These are phyloP conservation scores for Crossocerus cetratus DNA, from an alignment of 2,888 invertebrate species.

Conservation along the genomic window DNA sequence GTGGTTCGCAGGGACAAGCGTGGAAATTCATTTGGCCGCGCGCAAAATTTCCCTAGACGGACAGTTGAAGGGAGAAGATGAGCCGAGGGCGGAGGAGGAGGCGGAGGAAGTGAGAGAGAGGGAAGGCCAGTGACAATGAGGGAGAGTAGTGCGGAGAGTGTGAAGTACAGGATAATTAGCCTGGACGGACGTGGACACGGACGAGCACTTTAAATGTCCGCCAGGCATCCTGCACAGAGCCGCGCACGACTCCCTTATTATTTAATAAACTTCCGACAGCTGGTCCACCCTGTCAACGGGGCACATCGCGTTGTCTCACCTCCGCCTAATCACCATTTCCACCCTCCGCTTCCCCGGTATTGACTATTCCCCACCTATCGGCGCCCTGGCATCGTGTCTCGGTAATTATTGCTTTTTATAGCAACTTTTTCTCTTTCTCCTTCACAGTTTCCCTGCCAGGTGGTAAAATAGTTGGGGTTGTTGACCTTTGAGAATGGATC, in stretches of 20 bases:
- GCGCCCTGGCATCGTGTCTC: too few species aligned
- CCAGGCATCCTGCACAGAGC: conserved; percentile 55
- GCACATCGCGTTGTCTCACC: background rate
- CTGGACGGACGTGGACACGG: conserved; percentile 71
- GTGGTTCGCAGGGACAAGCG: too few species aligned
- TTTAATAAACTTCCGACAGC: conserved; percentile 63
- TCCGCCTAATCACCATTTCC: background rate
- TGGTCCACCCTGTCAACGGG: conserved; percentile 19
- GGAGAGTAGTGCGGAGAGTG: background rate
- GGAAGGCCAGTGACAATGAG: background rate
- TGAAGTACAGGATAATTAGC: conserved; percentile 67
- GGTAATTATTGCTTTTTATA: too few species aligned
- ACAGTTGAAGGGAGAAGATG: too few species aligned
- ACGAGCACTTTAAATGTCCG: conserved; percentile 73
- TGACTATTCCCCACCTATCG: too few species aligned
- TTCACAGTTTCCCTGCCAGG: too few species aligned
- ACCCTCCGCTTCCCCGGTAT: too few species aligned
- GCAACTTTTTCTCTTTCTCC: too few species aligned
- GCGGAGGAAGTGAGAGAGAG: background rate
- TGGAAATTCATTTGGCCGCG: too few species aligned
- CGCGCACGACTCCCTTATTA: conserved; percentile 63
- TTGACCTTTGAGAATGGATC: background rate
- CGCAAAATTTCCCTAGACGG: too few species aligned
- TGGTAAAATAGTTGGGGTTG: background rate
- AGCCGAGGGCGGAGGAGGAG: background rate